Evolutionary conservation across 2,888 invertebrate species (phyloP).

Genomic region (Cheilosia pagana): DNA sequence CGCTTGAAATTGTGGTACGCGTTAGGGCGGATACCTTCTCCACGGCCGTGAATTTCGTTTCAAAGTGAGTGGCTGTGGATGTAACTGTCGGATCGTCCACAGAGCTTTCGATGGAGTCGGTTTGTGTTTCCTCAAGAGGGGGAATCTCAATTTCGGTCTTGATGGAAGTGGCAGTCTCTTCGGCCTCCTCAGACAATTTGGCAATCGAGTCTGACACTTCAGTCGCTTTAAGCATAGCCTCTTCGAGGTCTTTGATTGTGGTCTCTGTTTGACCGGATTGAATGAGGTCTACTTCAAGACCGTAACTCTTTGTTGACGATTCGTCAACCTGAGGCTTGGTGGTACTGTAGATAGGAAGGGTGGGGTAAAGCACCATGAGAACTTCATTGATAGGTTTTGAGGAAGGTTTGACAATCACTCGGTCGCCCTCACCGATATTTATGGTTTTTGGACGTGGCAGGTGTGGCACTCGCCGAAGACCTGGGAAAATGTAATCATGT

Average conservation of each 20-base stretch:
- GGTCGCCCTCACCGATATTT: conserved; percentile 59
- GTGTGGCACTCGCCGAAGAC: conserved; percentile 59
- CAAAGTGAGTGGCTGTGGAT: conserved; percentile 17
- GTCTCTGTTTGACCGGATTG: not conserved
- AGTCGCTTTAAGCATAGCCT: conserved; percentile 34
- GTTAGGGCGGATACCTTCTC: conserved; percentile 52
- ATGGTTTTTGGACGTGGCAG: conserved; percentile 57
- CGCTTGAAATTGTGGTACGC: conserved; percentile 53
- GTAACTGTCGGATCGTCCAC: not conserved
- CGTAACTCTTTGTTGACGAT: conserved; percentile 14
- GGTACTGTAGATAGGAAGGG: conserved; percentile 34
- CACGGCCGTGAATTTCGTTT: conserved; percentile 54
- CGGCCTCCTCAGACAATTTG: not conserved
- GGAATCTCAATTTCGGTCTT: conserved; percentile 54
- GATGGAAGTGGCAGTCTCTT: conserved; percentile 10
- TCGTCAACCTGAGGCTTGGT: conserved; percentile 2
- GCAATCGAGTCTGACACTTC: conserved; percentile 40
- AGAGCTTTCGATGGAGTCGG: not conserved
- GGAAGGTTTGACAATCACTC: conserved; percentile 58
- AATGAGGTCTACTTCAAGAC: conserved; percentile 39
- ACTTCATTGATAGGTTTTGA: conserved; percentile 66
- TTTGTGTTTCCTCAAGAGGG: not conserved
- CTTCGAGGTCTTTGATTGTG: conserved; percentile 53
- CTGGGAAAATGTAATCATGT: conserved; percentile 64
- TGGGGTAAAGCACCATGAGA: conserved; percentile 62